Conservation (phyloP, 2,888 invertebrate genomes). For the Machimus rusticus region DNA sequence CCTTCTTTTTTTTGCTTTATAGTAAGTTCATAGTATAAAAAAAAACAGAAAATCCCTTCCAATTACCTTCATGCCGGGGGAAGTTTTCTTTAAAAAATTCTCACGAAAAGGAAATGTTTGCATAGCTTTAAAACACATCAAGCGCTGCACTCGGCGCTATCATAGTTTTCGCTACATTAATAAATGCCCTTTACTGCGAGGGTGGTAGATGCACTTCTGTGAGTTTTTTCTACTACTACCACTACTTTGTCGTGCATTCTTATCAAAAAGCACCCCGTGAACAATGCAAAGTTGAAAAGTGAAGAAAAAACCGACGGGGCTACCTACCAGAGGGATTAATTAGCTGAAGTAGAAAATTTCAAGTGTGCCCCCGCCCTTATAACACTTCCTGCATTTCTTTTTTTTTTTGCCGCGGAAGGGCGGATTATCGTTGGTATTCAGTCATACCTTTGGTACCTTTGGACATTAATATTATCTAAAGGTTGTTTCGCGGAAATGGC, state of each 20-base stretch:
- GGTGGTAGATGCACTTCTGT: background rate
- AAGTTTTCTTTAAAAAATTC: background rate
- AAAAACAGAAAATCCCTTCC: background rate
- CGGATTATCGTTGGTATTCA: background rate
- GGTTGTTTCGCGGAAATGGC: background rate
- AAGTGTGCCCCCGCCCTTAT: background rate
- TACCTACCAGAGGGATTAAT: constrained; percentile 5
- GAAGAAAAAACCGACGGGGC: background rate
- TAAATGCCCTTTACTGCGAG: background rate
- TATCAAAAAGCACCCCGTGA: background rate
- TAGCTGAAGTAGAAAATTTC: constrained; percentile 20
- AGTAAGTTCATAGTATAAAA: background rate
- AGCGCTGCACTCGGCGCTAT: background rate
- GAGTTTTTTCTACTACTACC: background rate
- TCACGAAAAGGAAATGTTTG: background rate
- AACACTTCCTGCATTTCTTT: background rate
- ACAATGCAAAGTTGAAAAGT: background rate
- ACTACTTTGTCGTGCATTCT: background rate
- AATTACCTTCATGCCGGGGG: background rate
- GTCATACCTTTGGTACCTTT: background rate
- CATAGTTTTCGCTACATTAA: background rate
- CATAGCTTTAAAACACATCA: background rate
- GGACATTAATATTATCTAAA: background rate
- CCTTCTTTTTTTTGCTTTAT: background rate
- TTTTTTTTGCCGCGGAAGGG: background rate